phyloP scores from a whole-genome alignment of 2,888 invertebrate genomes.

The Heliconius erato region DNA sequence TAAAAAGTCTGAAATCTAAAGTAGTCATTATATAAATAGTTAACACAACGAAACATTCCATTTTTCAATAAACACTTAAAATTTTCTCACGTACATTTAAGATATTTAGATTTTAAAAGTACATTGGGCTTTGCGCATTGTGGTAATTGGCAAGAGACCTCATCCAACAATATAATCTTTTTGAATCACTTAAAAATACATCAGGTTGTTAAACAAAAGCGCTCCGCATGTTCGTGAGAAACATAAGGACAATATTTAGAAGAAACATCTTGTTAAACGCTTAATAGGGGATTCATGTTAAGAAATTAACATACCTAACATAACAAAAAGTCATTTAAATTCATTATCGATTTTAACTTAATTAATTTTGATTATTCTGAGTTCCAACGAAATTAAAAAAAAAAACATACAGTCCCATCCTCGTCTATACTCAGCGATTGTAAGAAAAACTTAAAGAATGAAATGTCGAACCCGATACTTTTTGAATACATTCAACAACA shows the following conservation, averaged over 20 bases:
- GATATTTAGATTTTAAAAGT: slow-evolving; percentile 59
- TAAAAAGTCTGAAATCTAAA: too few relatives aligned
- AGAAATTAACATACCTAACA: not conserved
- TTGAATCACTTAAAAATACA: slow-evolving; percentile 76
- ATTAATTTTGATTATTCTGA: slow-evolving; percentile 49
- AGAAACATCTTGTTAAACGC: slow-evolving; percentile 53
- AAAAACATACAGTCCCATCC: not conserved
- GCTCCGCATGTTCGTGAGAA: slow-evolving; percentile 49
- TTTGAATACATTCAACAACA: slow-evolving; percentile 50
- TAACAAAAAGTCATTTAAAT: not conserved
- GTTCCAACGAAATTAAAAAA: not conserved
- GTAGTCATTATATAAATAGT: slow-evolving; percentile 61
- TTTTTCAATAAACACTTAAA: slow-evolving; percentile 65
- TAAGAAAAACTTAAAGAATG: slow-evolving; percentile 39
- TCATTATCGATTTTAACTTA: not conserved
- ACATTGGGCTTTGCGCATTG: slow-evolving; percentile 50
- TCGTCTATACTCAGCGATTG: not conserved
- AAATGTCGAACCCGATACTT: slow-evolving; percentile 41
- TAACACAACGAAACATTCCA: slow-evolving; percentile 59
- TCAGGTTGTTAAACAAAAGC: slow-evolving; percentile 70
- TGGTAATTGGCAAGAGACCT: slow-evolving; percentile 70
- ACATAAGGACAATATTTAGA: slow-evolving; percentile 38
- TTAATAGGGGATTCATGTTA: not conserved
- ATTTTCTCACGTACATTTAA: slow-evolving; percentile 61
- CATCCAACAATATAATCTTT: slow-evolving; percentile 62